phyloP scores from a whole-genome alignment of 2,888 invertebrate species.

The Psococerastis gibbosa region DNA sequence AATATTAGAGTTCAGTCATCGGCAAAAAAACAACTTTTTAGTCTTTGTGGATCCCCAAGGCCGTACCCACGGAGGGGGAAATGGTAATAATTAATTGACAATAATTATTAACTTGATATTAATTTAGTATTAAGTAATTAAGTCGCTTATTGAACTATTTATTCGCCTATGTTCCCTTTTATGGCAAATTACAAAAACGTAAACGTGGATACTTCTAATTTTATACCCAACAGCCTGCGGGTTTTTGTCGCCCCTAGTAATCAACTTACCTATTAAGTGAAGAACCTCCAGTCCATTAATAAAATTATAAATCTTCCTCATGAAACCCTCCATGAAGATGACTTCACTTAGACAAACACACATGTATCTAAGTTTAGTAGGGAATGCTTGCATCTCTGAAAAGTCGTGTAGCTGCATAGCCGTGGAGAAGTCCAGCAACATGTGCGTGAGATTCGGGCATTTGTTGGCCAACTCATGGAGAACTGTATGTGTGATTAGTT shows the following conservation, averaged over 20 bases:
- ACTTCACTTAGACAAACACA: slow-evolving; percentile 96
- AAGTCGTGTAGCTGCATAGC: slow-evolving; percentile 99
- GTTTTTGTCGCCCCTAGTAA: too few relatives aligned
- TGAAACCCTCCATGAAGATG: slow-evolving; percentile 99
- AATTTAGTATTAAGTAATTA: too few relatives aligned
- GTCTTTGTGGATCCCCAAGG: too few relatives aligned
- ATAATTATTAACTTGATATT: too few relatives aligned
- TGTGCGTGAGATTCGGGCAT: slow-evolving; percentile 86
- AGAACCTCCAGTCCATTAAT: slow-evolving; percentile 94
- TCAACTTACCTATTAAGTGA: slow-evolving; percentile 67
- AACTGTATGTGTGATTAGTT: slow-evolving; percentile 89
- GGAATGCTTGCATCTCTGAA: slow-evolving; percentile 92
- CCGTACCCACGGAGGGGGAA: slow-evolving; percentile 1
- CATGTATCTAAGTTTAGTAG: slow-evolving; percentile 86
- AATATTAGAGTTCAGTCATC: too few relatives aligned
- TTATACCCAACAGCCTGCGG: too few relatives aligned
- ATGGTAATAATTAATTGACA: too few relatives aligned
- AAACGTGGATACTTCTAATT: too few relatives aligned
- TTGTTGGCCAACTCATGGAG: slow-evolving; percentile 92
- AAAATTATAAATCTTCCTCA: slow-evolving; percentile 98
- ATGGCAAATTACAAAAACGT: too few relatives aligned
- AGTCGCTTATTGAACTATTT: too few relatives aligned
- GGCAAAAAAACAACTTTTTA: too few relatives aligned
- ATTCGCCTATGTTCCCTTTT: too few relatives aligned
- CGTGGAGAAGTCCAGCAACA: slow-evolving; percentile 95